Conservation (phyloP, 2,888 invertebrate genomes). For the Laspeyria flexula region DNA sequence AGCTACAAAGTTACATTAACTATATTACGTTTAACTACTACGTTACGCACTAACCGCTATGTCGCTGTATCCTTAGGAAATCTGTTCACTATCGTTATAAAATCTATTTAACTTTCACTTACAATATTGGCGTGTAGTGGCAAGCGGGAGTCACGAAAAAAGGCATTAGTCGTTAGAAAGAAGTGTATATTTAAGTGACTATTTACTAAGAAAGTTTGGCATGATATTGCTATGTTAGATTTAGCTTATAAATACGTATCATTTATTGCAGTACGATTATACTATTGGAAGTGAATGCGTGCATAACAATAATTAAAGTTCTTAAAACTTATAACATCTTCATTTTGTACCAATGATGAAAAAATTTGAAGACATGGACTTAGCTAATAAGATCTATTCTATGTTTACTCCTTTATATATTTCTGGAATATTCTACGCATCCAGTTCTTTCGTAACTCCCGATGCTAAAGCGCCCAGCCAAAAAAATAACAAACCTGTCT, state of each 20-base stretch:
- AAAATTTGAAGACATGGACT: neutral
- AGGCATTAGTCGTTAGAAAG: too few species aligned
- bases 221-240: neutral
- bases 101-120: slow-evolving; percentile 37
- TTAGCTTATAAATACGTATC: neutral
- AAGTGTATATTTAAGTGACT: too few species aligned
- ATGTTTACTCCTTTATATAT: neutral
- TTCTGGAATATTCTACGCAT: neutral
- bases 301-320: neutral
- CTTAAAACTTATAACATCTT: neutral
- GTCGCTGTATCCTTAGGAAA: slow-evolving; percentile 67
- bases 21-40: slow-evolving; percentile 45
- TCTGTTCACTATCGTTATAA: slow-evolving; percentile 51
- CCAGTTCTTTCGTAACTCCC: slow-evolving; percentile 23
- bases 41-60: slow-evolving; percentile 58
- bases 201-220: slow-evolving; percentile 4
- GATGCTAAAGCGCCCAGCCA: neutral
- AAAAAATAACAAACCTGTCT: slow-evolving; percentile 1
- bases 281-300: neutral
- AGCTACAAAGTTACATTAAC: slow-evolving; percentile 34
- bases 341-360: neutral
- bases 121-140: neutral
- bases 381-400: neutral
- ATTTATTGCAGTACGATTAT: neutral
- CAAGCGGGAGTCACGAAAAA: slow-evolving; percentile 8